Evolutionary conservation across 1,140 invertebrate species (phyloP), one percentile per base, ranked within the genome.

Genomic region (Galendromus occidentalis): DNA sequence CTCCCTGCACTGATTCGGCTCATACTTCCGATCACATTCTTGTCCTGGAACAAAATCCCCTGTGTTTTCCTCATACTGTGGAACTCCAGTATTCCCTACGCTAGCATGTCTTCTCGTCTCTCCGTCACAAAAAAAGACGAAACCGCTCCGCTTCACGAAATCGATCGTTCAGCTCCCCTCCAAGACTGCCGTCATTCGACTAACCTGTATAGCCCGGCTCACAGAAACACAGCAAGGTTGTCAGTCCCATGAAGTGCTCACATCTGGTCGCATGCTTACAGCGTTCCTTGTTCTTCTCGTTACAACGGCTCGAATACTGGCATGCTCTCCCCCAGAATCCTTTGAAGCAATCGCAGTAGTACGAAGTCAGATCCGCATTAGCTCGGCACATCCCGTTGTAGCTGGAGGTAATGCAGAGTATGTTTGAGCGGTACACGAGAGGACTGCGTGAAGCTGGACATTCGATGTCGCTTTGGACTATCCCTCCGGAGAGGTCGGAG

Each of bases 321-420:
- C 77, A 79, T 7, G 72, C 68, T 6, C 68, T 63, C 0, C 78
- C 78, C 45, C 68, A 75, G 67, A 74, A 77, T 12, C 72, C 72
- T 0, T 67, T 65, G 66, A 77, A 76, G 66, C 78, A 79, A 7
- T 73, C 69, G 67, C 77, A 79, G n/a, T 66, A 66, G 68, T 74
- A 78, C 0, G 71, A 64, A 81, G 80, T 77, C 71, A 80, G 87
- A 70, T 87, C 81, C 0, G 75, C 73, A 29, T 76, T 80, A 1
- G 85, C 84, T 68, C 83, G 82, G 73, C 90, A 94, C 72, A 88
- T 82, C 18, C 90, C 90, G 1, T 86, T 81, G 67, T 84, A 86
- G 25, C 51, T 59, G 0, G 87, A 86, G 73, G n/a, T n/a, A n/a
- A n/a, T n/a, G n/a, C n/a, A n/a, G n/a, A n/a, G n/a, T n/a, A n/a